phyloP scores from a whole-genome alignment of 2,797 vertebrate species.

The Hozukius guyotensis region DNA sequence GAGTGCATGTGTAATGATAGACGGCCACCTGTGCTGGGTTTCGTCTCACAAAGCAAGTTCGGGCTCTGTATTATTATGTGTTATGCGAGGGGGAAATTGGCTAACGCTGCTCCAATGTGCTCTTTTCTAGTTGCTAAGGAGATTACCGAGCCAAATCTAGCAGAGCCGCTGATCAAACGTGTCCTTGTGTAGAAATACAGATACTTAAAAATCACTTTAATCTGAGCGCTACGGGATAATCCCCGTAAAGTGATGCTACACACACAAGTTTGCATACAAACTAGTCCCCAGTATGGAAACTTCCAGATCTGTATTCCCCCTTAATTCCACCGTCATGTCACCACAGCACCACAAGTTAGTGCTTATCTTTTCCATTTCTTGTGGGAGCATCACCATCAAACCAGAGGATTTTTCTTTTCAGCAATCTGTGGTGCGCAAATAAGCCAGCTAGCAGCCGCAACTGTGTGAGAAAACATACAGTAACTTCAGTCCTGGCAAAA shows the following conservation, averaged over 20 bases:
- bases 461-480: conserved; percentile 4
- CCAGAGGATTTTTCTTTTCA: neutral
- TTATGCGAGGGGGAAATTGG: conserved; percentile 28
- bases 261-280: conserved; percentile 11
- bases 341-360: conserved; percentile 1
- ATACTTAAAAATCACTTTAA: conserved; percentile 45
- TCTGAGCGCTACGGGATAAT: conserved; percentile 33
- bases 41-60: conserved; percentile 38
- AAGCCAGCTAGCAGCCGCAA: neutral
- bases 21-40: conserved; percentile 71
- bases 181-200: conserved; percentile 22
- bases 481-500: conserved; percentile 11
- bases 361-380: conserved; percentile 49
- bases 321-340: neutral
- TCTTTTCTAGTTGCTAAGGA: conserved; percentile 46
- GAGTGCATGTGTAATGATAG: conserved; percentile 64
- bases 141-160: conserved; percentile 36
- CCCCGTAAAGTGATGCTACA: conserved; percentile 12
- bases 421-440: conserved; percentile 30
- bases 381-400: conserved; percentile 1
- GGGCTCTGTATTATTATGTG: conserved; percentile 30
- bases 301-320: neutral
- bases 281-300: conserved; percentile 11
- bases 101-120: conserved; percentile 11
- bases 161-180: conserved; percentile 36